Base-by-base conservation (phyloP, 2,888 invertebrate genomes). In the Cephus nigrinus region DNA sequence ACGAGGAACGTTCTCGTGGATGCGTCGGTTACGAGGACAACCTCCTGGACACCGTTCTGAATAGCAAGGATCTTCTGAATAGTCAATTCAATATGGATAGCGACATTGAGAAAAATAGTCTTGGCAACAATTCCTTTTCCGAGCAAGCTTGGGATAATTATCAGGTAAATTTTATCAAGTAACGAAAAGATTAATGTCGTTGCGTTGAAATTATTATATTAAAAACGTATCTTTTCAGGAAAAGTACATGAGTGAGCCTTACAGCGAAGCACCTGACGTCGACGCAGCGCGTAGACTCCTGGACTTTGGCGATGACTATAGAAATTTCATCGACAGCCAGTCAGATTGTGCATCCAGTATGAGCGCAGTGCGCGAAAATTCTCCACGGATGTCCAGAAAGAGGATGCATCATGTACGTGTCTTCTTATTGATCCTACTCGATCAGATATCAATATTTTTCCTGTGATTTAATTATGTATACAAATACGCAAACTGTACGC, bases 111-210 rank as follows among this genome's bases (percentile, higher is more conserved):
- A 96, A 84, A 93, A 94, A 89, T 79, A 91, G 90, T 77, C 84
- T 91, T 75, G 88, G 90, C 73, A 91, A 90, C 87, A 97, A 96
- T 88, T 95, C 95, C n/a, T 95, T 97, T 90, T 97, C 97, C 1
- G 98, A 98, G 91, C 96, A 97, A 87, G 97, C 97, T 74, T 98
- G 98, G 98, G 98, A 98, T 92, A 97, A 96, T 92, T 98, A 98
- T 93, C 98, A 97, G 95, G 97, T 96, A 74, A 75, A 15, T 40
- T 40, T 40, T 40, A 40, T 4, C 1, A 23, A 40, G 5, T 0
- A 40, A 40, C 15, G 5, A 40, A 40, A 15, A 23, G 15, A 12
- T 69, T 30, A 69, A 11, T 30, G 12, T 15, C 12, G 11, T 69
- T 30, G 11, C 30, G 30, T 69, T 15, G 4, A 69, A 69, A 12